Percentiles rank a stretch among this genome's conserved stretches.
These are phyloP conservation scores for Drosophila rellima DNA, from an alignment of 2,888 invertebrate species.

Conservation along the genomic window DNA sequence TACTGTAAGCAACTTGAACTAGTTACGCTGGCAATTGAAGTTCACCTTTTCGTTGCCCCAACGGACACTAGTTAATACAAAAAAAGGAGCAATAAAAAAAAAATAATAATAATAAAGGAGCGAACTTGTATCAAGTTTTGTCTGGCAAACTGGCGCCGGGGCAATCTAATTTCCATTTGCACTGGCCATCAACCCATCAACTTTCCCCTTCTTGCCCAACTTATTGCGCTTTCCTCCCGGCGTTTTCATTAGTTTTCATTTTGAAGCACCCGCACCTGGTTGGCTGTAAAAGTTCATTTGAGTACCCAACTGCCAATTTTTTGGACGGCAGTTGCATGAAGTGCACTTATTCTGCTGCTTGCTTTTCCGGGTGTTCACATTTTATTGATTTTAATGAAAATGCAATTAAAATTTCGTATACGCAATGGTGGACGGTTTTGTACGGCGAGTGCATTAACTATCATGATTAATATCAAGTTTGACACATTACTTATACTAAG, in stretches of 20 bases:
- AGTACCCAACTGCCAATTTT: conserved; percentile 78
- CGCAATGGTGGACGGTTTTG: neutral
- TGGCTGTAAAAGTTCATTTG: conserved; percentile 68
- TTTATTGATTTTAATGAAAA: conserved; percentile 78
- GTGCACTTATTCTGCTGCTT: conserved; percentile 29
- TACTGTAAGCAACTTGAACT: conserved; percentile 81
- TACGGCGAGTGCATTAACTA: conserved; percentile 65
- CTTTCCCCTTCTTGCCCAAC: neutral
- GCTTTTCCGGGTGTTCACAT: conserved; percentile 14
- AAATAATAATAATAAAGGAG: conserved; percentile 3
- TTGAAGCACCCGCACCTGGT: conserved; percentile 58
- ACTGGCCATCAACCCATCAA: conserved; percentile 25
- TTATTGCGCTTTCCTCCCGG: conserved; percentile 11
- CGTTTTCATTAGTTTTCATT: conserved; percentile 76
- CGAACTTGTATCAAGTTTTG: conserved; percentile 73
- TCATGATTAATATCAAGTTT: conserved; percentile 58
- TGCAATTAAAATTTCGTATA: conserved; percentile 73
- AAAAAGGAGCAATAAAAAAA: neutral
- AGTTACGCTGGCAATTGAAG: conserved; percentile 68
- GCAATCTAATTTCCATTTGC: conserved; percentile 81
- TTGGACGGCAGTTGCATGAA: conserved; percentile 41
- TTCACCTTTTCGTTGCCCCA: conserved; percentile 39
- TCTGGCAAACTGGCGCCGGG: conserved; percentile 58
- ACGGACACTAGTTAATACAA: conserved; percentile 24
- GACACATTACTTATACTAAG: conserved; percentile 75